A percentile compares a stretch with the other conserved stretches of the same genome.
phyloP scores from a whole-genome alignment of 2,797 vertebrate genomes.

The Eospalax fontanierii region DNA sequence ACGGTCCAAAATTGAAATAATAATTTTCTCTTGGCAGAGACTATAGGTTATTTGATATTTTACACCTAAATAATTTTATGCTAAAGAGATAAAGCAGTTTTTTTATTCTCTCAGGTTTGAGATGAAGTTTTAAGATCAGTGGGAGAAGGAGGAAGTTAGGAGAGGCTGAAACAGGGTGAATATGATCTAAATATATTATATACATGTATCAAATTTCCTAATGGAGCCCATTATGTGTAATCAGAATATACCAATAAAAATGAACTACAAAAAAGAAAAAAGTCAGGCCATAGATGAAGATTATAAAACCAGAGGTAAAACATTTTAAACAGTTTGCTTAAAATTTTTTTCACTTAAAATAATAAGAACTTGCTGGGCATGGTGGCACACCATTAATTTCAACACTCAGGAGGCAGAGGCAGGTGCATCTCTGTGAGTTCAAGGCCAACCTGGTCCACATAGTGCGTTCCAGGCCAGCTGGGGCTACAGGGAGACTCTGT shows the following conservation, averaged over 20 bases:
- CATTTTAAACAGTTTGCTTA: slow-evolving; percentile 25
- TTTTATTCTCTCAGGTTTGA: neutral
- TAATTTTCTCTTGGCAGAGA: slow-evolving; percentile 23
- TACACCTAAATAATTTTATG: slow-evolving; percentile 48
- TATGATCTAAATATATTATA: too few species aligned
- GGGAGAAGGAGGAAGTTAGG: too few species aligned
- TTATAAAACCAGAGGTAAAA: slow-evolving; percentile 35
- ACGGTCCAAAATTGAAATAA: slow-evolving; percentile 9
- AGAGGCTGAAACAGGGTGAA: too few species aligned
- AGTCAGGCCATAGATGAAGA: neutral
- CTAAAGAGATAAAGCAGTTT: neutral
- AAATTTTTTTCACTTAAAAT: slow-evolving; percentile 50
- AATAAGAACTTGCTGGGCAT: slow-evolving; percentile 46
- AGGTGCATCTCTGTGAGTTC: too few species aligned
- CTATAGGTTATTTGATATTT: slow-evolving; percentile 21
- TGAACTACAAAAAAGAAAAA: neutral
- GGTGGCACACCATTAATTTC: too few species aligned
- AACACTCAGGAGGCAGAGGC: too few species aligned
- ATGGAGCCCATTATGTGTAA: neutral
- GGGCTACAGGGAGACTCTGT: too few species aligned
- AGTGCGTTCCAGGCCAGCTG: too few species aligned
- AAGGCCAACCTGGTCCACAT: too few species aligned
- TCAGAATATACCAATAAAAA: neutral
- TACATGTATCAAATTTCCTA: too few species aligned
- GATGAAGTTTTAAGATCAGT: neutral